Evolutionary conservation across 2,113 vertebrate genomes (phyloP), one percentile per base, ranked within the genome.

Genomic region (Strix uralensis): DNA sequence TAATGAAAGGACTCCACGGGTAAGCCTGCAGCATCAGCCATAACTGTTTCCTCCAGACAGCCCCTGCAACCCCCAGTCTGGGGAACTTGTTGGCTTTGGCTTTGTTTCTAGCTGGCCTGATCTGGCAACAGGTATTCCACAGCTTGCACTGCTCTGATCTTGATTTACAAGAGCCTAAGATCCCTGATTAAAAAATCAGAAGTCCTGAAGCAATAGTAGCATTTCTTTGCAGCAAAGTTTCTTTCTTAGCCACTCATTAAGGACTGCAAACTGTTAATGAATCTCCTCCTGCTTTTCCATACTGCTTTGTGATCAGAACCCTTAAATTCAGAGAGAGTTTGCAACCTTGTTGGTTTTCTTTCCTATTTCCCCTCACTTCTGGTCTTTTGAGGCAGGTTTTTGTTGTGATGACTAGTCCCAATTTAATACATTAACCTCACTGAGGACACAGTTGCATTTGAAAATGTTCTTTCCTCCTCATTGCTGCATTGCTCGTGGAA

Each of bases 101-200:
- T 90, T 59, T 2, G 2, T 94, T 98, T 97, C 94, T 88, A 91
- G 69, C 61, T 97, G 80, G 91, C 84, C 95, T 77, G 92, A 92
- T 73, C 57, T 91, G 86, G 82, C 74, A 87, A 70, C 30, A 93
- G 95, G 84, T 95, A 89, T 73, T 70, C 73, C 63, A 78, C 38
- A 90, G 93, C 61, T 78, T 74, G 47, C 20, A 27, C 34, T 9
- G 20, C 86, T 96, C 93, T 88, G 58, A 70, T 65, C 34, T 69
- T 91, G 81, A 96, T 95, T 97, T 96, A 91, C 22, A 20, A 92
- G 93, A 32, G 87, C 49, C 67, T 42, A n/a, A 80, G 70, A 52
- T 14, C 49, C 59, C 52, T 36, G 32, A 88, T 92, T 91, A 55
- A 40, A 78, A 91, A 87, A 86, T 52, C 88, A 86, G 62, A 70